Evolutionary conservation across 2,113 vertebrate genomes (phyloP), one percentile per base, ranked within the genome.

Genomic region (Theropithecus gelada): DNA sequence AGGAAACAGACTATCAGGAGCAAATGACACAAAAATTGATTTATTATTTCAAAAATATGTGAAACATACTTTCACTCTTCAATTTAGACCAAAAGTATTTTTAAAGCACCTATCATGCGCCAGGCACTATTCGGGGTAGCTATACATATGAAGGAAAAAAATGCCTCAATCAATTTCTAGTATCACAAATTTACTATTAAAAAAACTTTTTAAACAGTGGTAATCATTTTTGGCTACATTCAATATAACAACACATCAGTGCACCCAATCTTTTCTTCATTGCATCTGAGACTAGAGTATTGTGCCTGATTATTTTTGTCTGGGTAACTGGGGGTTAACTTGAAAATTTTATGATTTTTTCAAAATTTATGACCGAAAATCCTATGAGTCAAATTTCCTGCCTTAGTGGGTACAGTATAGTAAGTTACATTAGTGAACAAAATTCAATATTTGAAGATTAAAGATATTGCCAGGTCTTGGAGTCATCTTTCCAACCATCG

Each of bases 401-500:
- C 84, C 59, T 95, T 96, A 95, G 70, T 81, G 93, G 90, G n/a
- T 92, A 88, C 35, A 96, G 59, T 72, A 89, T 87, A 97, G 68
- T 68, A 96, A 96, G 81, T 88, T 88, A 88, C 48, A 66, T 96
- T 96, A 83, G 43, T 76, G 95, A 94, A 96, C 66, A 97, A 94
- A 96, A 97, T 97, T 96, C 73, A 97, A 83, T 97, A 98, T 97
- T 96, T 97, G 87, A 94, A 93, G 92, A 97, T 96, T 96, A 72
- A 93, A 93, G 94, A 93, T 95, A 96, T 48, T 95, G 90, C 57
- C 45, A 8, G 86, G 79, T 78, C 83, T 89, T 76, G 4, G 75
- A 86, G 73, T 95, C 92, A 96, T 96, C 75, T 93, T 94, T 94
- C 64, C 55, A 83, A 82, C 52, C 61, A 96, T 94, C 32, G 57